phyloP scores from a whole-genome alignment of 2,888 invertebrate genomes.

The Rhamphomyia laevipes region DNA sequence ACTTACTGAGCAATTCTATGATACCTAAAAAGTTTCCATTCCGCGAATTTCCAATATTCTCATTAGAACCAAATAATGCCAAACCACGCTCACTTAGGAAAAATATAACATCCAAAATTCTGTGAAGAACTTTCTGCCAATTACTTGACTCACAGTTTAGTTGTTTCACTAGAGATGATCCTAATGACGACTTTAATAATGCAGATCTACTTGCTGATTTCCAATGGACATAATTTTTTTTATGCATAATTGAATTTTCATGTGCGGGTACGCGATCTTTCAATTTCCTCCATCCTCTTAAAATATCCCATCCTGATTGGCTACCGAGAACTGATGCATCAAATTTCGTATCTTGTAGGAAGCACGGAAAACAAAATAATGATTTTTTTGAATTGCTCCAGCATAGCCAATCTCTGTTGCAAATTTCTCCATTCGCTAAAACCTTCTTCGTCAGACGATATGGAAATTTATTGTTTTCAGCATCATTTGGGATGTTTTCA shows the following conservation, averaged over 20 bases:
- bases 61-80: neutral
- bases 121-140: neutral
- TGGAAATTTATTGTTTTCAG: neutral
- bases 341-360: neutral
- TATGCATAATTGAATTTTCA: neutral
- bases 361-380: neutral
- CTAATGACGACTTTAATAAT: neutral
- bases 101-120: neutral
- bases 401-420: neutral
- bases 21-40: neutral
- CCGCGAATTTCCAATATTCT: neutral
- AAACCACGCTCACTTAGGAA: neutral
- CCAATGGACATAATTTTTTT: neutral
- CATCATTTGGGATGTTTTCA: neutral
- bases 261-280: neutral
- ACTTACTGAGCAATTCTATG: neutral
- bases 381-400: neutral
- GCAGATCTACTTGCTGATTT: neutral
- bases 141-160: neutral
- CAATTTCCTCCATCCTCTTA: slow-evolving; percentile 1
- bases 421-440: neutral
- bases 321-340: neutral
- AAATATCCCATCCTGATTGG: neutral
- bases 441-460: neutral
- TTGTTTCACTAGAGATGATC: neutral